Evolutionary conservation across 2,797 vertebrate species (phyloP), one percentile per base, ranked within the genome.

Genomic region (Betta splendens): DNA sequence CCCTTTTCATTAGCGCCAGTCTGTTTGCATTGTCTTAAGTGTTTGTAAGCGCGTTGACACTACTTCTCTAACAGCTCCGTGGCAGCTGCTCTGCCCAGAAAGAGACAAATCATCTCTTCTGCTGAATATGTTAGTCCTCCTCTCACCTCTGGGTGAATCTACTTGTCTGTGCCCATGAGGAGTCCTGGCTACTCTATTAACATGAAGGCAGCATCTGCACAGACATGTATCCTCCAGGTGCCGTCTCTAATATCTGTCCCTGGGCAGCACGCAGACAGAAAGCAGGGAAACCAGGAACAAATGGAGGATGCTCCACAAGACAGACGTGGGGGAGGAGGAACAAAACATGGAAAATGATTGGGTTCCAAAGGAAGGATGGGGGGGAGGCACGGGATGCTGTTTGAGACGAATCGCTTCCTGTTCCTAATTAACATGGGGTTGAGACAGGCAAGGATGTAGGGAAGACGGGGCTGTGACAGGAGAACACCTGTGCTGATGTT

Each of bases 1-100:
- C 43, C 63, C 35, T 37, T 77, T 75, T 77, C 60, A 83, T 83
- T 83, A 84, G 47, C 75, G 68, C 81, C 62, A 63, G 23, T 59
- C 57, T 77, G 60, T 85, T 87, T 79, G 74, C 61, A 60, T 45
- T 81, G 78, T 69, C 44, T 31, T 49, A 28, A 71, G 57, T 81
- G 81, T 83, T 79, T 74, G 44, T 67, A 64, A 76, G 71, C 51
- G 68, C 69, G 47, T 40, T 61, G 72, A 61, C 76, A 72, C 40
- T 45, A 64, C 54, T 47, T 68, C 49, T 53, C 32, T 65, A 46
- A 71, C 60, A 72, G 68, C 51, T 17, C 32, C 51, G 40, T 63
- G 64, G 56, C 66, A 49, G 39, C 32, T 25, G 17, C 9, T 64
- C 52, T 35, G 49, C 58, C 47, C 52, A 57, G 66, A 17, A 62